These are phyloP conservation scores for Ailuropoda melanoleuca DNA, from an alignment of 2,113 vertebrate genomes.

Conservation along the genomic window DNA sequence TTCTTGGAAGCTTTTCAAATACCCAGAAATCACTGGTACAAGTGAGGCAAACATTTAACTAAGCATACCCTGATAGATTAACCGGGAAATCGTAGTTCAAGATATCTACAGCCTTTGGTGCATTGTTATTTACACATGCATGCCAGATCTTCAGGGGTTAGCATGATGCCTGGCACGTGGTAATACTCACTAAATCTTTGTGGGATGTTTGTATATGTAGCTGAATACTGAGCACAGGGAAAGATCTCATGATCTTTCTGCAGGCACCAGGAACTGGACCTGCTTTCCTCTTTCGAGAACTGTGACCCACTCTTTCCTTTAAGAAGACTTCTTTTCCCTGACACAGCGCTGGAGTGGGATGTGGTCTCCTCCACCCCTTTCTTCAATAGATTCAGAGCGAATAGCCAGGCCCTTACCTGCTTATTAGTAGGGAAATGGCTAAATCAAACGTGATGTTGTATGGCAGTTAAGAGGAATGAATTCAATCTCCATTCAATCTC, in stretches of 20 bases:
- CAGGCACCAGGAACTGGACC: neutral
- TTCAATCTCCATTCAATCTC: neutral
- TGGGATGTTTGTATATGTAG: neutral
- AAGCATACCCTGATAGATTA: neutral
- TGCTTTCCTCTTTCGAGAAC: neutral
- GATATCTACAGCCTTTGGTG: neutral
- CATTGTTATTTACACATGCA: neutral
- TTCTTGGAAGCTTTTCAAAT: conserved; percentile 1
- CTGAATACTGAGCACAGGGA: neutral
- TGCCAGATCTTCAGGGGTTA: neutral
- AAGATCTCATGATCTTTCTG: neutral
- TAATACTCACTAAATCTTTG: neutral
- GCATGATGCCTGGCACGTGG: neutral
- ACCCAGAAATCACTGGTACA: neutral
- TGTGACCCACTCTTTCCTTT: neutral
- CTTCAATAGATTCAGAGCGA: neutral
- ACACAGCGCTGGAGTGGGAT: neutral
- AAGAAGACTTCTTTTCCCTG: neutral
- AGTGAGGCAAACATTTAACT: neutral
- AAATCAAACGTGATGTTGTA: neutral
- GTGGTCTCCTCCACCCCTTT: neutral
- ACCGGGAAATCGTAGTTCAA: neutral
- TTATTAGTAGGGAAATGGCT: neutral
- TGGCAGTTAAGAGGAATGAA: neutral
- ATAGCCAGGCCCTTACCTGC: neutral